Percentiles rank a stretch among this genome's conserved stretches.
These are phyloP conservation scores for Asteroscopus sphinx DNA, from an alignment of 2,888 invertebrate species.

Conservation along the genomic window DNA sequence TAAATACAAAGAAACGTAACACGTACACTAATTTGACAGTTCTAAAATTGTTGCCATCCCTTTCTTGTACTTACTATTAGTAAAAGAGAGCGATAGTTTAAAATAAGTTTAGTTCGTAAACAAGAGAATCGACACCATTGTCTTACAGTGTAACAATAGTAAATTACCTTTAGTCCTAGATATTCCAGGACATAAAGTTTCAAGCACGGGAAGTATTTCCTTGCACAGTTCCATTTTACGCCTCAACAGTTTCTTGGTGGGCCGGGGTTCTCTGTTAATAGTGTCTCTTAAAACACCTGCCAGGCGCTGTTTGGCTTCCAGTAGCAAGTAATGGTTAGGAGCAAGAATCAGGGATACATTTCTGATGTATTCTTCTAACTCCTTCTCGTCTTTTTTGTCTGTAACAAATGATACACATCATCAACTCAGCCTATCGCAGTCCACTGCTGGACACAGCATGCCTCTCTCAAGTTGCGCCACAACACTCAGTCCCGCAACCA, in stretches of 20 bases:
- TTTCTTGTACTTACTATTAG: too few relatives aligned
- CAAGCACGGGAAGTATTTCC: slow-evolving; percentile 91
- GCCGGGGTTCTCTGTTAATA: slow-evolving; percentile 84
- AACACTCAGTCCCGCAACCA: too few relatives aligned
- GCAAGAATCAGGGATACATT: slow-evolving; percentile 90
- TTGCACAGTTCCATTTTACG: slow-evolving; percentile 92
- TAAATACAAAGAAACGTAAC: too few relatives aligned
- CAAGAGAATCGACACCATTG: too few relatives aligned
- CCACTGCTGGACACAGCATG: too few relatives aligned
- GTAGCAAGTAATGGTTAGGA: slow-evolving; percentile 91
- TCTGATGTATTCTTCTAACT: slow-evolving; percentile 85
- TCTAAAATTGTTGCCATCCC: too few relatives aligned
- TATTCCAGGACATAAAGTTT: slow-evolving; percentile 92
- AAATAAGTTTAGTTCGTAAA: too few relatives aligned
- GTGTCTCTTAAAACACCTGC: slow-evolving; percentile 89
- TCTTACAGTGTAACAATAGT: too few relatives aligned
- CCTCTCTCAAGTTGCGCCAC: too few relatives aligned
- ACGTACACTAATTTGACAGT: too few relatives aligned
- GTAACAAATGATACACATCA: slow-evolving; percentile 12
- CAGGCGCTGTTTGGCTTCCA: slow-evolving; percentile 93
- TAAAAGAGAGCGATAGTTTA: too few relatives aligned
- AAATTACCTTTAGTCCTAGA: slow-evolving; percentile 93
- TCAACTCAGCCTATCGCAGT: too few relatives aligned
- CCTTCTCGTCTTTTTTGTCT: slow-evolving; percentile 86
- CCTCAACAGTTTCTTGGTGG: slow-evolving; percentile 88